These are phyloP conservation scores for Trididemnum nubilum DNA, from an alignment of 23 tunicate genomes.

Conservation along the genomic window DNA sequence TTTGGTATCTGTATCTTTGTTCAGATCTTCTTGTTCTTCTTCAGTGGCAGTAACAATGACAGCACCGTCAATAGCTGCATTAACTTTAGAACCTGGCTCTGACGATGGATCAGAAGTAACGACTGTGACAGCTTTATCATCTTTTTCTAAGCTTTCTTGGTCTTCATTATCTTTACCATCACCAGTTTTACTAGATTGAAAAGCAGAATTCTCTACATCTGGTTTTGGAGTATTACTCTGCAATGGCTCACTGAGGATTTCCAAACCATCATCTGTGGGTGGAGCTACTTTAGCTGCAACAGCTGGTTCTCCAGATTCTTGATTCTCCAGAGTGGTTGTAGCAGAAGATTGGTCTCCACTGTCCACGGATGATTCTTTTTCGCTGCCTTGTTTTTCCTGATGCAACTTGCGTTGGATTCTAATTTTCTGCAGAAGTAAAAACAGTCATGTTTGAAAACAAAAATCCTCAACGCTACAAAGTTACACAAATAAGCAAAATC, in stretches of 20 bases:
- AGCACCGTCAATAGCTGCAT: background rate
- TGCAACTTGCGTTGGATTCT: background rate
- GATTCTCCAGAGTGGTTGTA: too few relatives aligned
- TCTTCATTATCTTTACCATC: background rate
- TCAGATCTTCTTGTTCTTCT: background rate
- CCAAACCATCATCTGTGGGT: too few relatives aligned
- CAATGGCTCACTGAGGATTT: too few relatives aligned
- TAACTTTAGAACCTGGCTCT: background rate
- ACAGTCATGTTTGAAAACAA: too few relatives aligned
- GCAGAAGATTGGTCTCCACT: too few relatives aligned
- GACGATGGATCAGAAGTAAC: background rate
- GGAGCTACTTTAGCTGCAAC: too few relatives aligned
- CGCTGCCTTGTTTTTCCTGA: constrained; percentile 2
- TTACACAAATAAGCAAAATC: too few relatives aligned
- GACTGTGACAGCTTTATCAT: background rate
- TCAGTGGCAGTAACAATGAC: background rate
- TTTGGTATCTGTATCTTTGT: constrained; percentile 13
- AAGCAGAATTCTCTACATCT: too few relatives aligned
- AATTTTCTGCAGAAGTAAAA: background rate
- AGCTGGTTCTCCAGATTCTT: too few relatives aligned
- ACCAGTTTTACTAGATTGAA: too few relatives aligned
- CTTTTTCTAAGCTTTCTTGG: background rate
- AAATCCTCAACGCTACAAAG: too few relatives aligned
- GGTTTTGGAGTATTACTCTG: too few relatives aligned
- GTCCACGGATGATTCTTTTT: background rate